Evolutionary conservation across 2,797 vertebrate genomes (phyloP), one percentile per base, ranked within the genome.

Genomic region (Taeniopygia guttata): DNA sequence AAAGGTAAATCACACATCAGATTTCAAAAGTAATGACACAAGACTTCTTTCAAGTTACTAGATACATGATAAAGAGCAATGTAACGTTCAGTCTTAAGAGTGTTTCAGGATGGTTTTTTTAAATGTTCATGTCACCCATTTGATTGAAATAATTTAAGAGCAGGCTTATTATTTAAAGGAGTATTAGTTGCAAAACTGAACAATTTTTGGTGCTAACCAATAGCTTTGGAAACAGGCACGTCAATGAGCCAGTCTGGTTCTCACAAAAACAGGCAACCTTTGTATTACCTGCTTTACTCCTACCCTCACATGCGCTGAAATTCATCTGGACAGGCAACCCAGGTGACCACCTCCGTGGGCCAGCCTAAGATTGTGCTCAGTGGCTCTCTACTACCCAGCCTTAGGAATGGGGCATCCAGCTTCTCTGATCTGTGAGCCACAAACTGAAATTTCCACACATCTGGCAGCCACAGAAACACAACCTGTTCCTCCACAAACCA

Each of bases 1-100:
- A 80, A 97, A 93, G 22, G 85, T 34, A 90, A 96, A 96, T 30
- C 52, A 51, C 21, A 72, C 45, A 74, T 97, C 70, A 98, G 59
- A 89, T 77, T 94, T 92, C 78, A 72, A 82, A 90, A 52, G 30
- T 64, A 86, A 81, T n/a, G 27, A 67, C 27, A 74, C 4, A 51
- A 48, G 32, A 68, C 4, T 59, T 64, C 17, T n/a, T 84, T 68
- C 58, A 69, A 59, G 27, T 60, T 74, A 62, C 51, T 19, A 70
- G 3, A 79, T 46, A 74, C 38, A 80, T 29, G n/a, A 68, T 25
- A 82, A 87, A 55, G 26, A 80, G 40, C n/a, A 74, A 78, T 13
- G 8, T 32, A 82, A 69, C 12, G 62, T 81, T 62, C 49, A 66
- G 51, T 42, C n/a, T 73, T 34, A 55, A n/a, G 4, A 43, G 13